phyloP scores from a whole-genome alignment of 2,888 invertebrate species.

The Pyrrhosoma nymphula region DNA sequence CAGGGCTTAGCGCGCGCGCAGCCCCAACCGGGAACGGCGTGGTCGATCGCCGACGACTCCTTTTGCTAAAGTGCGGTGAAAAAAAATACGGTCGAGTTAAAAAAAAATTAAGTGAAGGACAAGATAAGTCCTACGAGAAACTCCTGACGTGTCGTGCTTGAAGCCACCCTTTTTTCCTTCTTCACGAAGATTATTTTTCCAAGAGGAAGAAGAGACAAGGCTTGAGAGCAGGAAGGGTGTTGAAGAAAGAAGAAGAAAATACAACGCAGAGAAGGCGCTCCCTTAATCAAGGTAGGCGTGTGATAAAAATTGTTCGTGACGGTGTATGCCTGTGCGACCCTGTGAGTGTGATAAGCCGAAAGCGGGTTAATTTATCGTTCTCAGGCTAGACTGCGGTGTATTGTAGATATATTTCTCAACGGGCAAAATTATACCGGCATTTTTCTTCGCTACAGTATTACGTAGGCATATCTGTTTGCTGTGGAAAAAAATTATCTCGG shows the following conservation, averaged over 20 bases:
- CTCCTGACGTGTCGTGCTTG: too few relatives aligned
- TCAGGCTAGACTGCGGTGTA: neutral
- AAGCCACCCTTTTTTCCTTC: too few relatives aligned
- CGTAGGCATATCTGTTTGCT: neutral
- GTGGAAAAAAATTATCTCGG: neutral
- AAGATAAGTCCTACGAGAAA: neutral
- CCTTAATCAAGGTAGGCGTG: neutral
- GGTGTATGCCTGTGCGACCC: too few relatives aligned
- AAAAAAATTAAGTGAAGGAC: neutral
- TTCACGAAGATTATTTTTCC: neutral
- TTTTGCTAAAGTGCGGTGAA: neutral
- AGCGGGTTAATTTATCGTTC: too few relatives aligned
- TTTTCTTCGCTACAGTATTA: too few relatives aligned
- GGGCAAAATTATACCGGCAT: neutral
- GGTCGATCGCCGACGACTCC: neutral
- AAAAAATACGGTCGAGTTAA: too few relatives aligned
- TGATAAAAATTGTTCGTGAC: neutral
- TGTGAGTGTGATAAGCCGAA: too few relatives aligned
- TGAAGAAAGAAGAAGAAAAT: neutral
- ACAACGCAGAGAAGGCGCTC: neutral
- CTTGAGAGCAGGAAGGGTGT: neutral
- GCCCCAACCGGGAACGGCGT: neutral
- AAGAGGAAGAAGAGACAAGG: neutral
- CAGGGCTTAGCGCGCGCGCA: neutral
- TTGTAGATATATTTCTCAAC: neutral